These are phyloP conservation scores for Indicator maculatus DNA, from an alignment of 2,113 vertebrate species.

Conservation along the genomic window DNA sequence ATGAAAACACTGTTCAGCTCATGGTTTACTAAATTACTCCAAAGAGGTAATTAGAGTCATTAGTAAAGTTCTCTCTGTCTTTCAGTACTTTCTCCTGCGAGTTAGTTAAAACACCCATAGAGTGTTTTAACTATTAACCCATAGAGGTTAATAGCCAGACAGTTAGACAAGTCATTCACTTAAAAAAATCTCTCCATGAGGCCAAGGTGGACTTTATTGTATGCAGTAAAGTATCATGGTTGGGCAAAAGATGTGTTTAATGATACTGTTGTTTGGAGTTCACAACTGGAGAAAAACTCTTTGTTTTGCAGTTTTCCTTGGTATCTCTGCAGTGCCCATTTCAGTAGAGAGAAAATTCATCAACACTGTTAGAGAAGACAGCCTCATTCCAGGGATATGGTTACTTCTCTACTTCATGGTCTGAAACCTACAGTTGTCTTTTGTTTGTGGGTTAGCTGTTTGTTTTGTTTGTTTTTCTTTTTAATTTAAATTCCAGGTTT, in stretches of 20 bases:
- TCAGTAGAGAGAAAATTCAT: neutral
- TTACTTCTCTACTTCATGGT: neutral
- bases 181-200: neutral
- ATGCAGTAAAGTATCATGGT: neutral
- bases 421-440: neutral
- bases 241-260: neutral
- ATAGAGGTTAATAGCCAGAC: neutral
- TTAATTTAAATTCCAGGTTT: neutral
- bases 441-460: neutral
- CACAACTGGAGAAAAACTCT: neutral
- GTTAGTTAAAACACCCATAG: neutral
- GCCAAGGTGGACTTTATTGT: neutral
- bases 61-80: conserved; percentile 28
- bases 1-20: neutral
- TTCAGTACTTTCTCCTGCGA: neutral
- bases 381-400: neutral
- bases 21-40: conserved; percentile 38
- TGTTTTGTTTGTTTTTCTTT: neutral
- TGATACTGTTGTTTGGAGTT: neutral
- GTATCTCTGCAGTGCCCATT: neutral
- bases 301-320: neutral
- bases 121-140: neutral
- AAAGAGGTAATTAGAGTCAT: conserved; percentile 17
- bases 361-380: neutral
- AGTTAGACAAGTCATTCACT: neutral